Evolutionary conservation across 2,888 invertebrate genomes (phyloP), one percentile per base, ranked within the genome.

Genomic region (Hoplodrina ambigua): DNA sequence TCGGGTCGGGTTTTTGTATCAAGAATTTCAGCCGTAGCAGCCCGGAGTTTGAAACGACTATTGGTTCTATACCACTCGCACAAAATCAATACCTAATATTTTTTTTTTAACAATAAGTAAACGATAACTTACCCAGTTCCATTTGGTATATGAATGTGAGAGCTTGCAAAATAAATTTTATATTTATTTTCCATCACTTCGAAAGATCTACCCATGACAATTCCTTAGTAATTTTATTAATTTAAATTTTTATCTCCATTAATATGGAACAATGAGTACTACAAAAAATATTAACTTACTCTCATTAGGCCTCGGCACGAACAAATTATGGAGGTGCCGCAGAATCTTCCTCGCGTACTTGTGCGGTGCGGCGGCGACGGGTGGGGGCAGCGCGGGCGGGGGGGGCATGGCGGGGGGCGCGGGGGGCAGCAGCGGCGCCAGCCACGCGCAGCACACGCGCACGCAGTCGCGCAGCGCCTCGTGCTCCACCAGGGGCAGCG

Each of bases 381-480:
- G 99, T 82, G 97, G 97, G 0, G 99, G 99, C 20, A 99, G 98
- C 83, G 98, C 98, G 65, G 98, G 97, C 87, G 98, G 98, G 1
- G 98, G 98, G 37, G 97, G 97, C 33, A 98, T 97, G 81, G 98
- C 97, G 0, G 98, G 98, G 69, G 99, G 96, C 97, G 99, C 99
- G 89, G 99, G 92, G 0, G 98, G 97, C 81, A 98, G 96, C 77
- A 99, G 95, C 4, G 99, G 98, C 0, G 98, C 98, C 80, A 99
- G 95, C 99, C 99, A 99, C 89, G 99, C 99, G 92, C 99, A 99
- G 90, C 99, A 99, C 49, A 99, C 98, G 90, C 98, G 98, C 54
- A 99, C 99, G 91, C 99, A 99, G 92, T 99, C 99, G 80, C 99
- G 97, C 63, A 99, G 98, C 0, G 99, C 98, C 86, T 99, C 99